phyloP scores from a whole-genome alignment of 37 sponge, comb jelly and placozoan species.

The Tethya wilhelma region DNA sequence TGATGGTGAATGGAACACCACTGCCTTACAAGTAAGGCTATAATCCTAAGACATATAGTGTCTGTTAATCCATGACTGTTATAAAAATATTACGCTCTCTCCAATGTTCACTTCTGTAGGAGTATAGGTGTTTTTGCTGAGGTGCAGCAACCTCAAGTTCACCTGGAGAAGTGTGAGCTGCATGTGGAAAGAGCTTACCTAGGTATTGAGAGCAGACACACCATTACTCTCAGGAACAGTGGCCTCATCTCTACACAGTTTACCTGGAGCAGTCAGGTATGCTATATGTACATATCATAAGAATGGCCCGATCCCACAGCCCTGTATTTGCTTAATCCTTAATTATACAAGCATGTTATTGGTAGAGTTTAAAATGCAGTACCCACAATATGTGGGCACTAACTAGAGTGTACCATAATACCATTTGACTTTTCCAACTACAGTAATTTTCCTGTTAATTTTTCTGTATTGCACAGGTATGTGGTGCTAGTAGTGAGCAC shows the following conservation, averaged over 20 bases:
- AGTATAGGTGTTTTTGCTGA: conserved; percentile 60
- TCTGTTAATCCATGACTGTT: background rate
- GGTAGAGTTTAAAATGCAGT: background rate
- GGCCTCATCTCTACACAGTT: conserved; percentile 63
- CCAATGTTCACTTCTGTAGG: conserved; percentile 18
- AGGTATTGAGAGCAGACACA: conserved; percentile 11
- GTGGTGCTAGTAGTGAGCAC: conserved; percentile 20
- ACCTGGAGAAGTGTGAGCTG: conserved; percentile 36
- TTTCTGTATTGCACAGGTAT: too few relatives aligned
- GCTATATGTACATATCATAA: too few relatives aligned
- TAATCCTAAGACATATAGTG: background rate
- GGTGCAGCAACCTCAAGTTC: conserved; percentile 64
- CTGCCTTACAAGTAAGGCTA: background rate
- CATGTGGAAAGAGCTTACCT: conserved; percentile 56
- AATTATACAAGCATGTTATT: background rate
- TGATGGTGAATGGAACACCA: conserved; percentile 9
- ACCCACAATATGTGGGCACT: too few relatives aligned
- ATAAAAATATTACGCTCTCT: background rate
- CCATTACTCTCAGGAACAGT: conserved; percentile 48
- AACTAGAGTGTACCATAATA: too few relatives aligned
- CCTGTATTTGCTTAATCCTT: background rate
- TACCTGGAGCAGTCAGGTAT: conserved; percentile 66
- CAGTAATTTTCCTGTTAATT: too few relatives aligned
- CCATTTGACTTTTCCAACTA: too few relatives aligned
- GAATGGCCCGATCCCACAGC: background rate